Percentiles rank a stretch among this genome's conserved stretches.
Evolutionary conservation across 1,140 invertebrate genomes (phyloP).

Genomic region (Marisa cornuarietis): DNA sequence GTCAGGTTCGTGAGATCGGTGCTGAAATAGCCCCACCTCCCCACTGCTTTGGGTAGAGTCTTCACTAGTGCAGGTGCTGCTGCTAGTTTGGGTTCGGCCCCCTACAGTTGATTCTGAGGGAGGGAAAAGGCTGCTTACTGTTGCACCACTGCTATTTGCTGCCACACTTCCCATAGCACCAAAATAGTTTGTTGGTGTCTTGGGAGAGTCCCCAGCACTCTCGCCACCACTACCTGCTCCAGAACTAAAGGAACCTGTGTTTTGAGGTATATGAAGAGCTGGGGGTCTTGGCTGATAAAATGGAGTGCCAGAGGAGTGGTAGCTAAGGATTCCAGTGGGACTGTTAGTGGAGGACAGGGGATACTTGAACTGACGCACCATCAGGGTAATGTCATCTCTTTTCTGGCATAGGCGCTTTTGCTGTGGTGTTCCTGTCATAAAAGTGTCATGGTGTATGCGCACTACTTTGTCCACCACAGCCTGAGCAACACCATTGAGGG

Average conservation of each 20-base stretch:
- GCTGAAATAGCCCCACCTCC: slow-evolving; percentile 50
- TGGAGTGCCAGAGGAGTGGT: slow-evolving; percentile 8
- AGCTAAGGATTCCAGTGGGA: slow-evolving; percentile 36
- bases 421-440: slow-evolving; percentile 67
- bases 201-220: slow-evolving; percentile 28
- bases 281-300: slow-evolving; percentile 9
- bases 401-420: slow-evolving; percentile 65
- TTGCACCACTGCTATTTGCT: slow-evolving; percentile 5
- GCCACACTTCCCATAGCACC: slow-evolving; percentile 12
- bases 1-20: slow-evolving; percentile 43
- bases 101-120: slow-evolving; percentile 20
- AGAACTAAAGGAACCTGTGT: slow-evolving; percentile 34
- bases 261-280: slow-evolving; percentile 24
- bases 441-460: slow-evolving; percentile 83
- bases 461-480: slow-evolving; percentile 87
- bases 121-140: slow-evolving; percentile 25
- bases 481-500: slow-evolving; percentile 81
- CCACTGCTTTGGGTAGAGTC: slow-evolving; percentile 57
- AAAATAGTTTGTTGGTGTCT: slow-evolving; percentile 32
- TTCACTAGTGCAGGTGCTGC: slow-evolving; percentile 45
- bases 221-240: slow-evolving; percentile 44
- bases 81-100: slow-evolving; percentile 40
- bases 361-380: slow-evolving; percentile 89
- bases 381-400: slow-evolving; percentile 83
- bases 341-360: slow-evolving; percentile 71